phyloP scores from a whole-genome alignment of 92 coral and sea anemone species.

The Pocillopora grandis region DNA sequence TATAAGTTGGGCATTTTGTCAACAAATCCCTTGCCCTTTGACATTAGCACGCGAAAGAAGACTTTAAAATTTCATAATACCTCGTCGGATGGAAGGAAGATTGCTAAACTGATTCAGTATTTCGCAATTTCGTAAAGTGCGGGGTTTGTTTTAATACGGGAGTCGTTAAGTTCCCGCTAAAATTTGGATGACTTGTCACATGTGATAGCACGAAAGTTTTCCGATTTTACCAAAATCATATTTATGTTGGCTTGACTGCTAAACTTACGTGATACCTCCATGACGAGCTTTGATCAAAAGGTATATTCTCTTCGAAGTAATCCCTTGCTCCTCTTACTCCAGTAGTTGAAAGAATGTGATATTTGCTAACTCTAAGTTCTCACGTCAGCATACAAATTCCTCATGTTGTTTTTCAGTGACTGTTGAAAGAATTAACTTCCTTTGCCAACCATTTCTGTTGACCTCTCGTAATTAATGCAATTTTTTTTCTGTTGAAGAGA shows the following conservation, averaged over 20 bases:
- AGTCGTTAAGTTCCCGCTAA: too few relatives aligned
- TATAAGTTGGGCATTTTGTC: slow-evolving; percentile 7
- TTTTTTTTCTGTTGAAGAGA: too few relatives aligned
- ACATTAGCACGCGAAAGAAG: slow-evolving; percentile 2
- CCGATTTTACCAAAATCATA: too few relatives aligned
- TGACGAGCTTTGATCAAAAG: background rate
- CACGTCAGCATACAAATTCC: background rate
- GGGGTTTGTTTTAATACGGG: background rate
- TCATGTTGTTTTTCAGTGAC: background rate
- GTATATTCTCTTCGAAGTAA: background rate
- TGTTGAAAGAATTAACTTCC: background rate
- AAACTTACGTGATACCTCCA: too few relatives aligned
- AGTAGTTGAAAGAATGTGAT: background rate
- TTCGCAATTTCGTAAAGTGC: background rate
- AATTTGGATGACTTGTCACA: too few relatives aligned
- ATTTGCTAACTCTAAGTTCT: background rate
- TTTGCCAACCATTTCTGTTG: background rate
- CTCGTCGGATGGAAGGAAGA: background rate
- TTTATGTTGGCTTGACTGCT: too few relatives aligned
- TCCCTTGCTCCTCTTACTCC: background rate
- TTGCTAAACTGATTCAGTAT: background rate
- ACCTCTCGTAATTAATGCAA: too few relatives aligned
- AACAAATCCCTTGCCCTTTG: slow-evolving; percentile 16
- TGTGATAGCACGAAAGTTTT: too few relatives aligned
- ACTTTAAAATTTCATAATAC: background rate